Conservation (phyloP, 1,140 invertebrate species). For the Pogonomyrmex californicus region DNA sequence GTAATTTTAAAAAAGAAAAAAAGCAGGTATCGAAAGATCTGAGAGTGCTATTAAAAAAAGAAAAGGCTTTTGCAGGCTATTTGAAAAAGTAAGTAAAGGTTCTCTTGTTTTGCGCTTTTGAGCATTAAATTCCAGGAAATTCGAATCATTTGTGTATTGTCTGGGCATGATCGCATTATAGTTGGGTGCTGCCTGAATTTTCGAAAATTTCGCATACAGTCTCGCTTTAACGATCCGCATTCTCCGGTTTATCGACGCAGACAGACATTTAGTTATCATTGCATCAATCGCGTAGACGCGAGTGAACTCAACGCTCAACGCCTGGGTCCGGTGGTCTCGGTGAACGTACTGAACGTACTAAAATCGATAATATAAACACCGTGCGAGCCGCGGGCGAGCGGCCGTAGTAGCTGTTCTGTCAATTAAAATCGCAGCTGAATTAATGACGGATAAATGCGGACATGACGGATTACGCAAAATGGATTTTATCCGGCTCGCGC, state of each 20-base stretch:
- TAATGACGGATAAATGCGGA: slow-evolving; percentile 59
- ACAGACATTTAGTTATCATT: slow-evolving; percentile 57
- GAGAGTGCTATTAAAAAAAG: neutral
- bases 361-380: slow-evolving; percentile 63
- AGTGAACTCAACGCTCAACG: slow-evolving; percentile 31
- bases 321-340: neutral
- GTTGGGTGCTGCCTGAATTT: slow-evolving; percentile 4
- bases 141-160: neutral
- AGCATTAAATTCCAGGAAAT: neutral
- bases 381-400: slow-evolving; percentile 39
- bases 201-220: slow-evolving; percentile 32
- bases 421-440: slow-evolving; percentile 64
- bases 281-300: slow-evolving; percentile 53
- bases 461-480: slow-evolving; percentile 58
- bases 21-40: neutral
- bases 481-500: slow-evolving; percentile 44
- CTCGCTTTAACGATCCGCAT: slow-evolving; percentile 49
- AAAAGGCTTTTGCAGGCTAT: neutral
- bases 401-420: slow-evolving; percentile 41
- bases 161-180: neutral
- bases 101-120: neutral
- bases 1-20: neutral
- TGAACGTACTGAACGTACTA: slow-evolving; percentile 19
- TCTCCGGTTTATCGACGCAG: slow-evolving; percentile 43
- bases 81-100: neutral